phyloP scores from a whole-genome alignment of 2,797 vertebrate genomes.

The Eulemur coronatus region DNA sequence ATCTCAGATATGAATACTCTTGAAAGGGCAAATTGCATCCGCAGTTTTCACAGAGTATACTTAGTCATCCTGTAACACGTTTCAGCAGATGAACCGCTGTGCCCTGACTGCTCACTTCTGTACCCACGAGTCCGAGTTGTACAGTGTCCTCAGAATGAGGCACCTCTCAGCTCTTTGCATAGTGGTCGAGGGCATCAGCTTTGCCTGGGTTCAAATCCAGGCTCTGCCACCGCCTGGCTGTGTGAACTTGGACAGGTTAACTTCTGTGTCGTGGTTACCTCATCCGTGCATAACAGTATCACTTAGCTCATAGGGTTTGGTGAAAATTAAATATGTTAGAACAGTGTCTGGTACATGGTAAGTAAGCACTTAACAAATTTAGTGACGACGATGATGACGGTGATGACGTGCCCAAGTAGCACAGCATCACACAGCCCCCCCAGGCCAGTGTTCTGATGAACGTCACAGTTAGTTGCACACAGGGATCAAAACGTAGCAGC shows the following conservation, averaged over 20 bases:
- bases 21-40: neutral
- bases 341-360: neutral
- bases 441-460: neutral
- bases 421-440: fast-evolving
- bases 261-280: neutral
- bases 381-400: fast-evolving
- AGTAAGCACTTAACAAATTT: no score
- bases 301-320: neutral
- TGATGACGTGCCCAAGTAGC: neutral
- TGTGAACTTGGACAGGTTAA: neutral
- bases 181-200: neutral
- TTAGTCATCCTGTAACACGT: neutral
- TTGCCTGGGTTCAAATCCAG: neutral
- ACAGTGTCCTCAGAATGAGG: fast-evolving
- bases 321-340: neutral
- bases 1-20: neutral
- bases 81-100: neutral
- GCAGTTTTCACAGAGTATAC: neutral
- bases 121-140: neutral
- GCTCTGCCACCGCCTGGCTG: neutral
- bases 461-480: neutral
- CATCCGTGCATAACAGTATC: neutral
- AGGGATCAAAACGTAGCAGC: fast-evolving
- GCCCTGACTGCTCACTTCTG: neutral
- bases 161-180: neutral